Percentiles rank a stretch among this genome's conserved stretches.
phyloP scores from a whole-genome alignment of 2,113 vertebrate species.

The Sander lucioperca region DNA sequence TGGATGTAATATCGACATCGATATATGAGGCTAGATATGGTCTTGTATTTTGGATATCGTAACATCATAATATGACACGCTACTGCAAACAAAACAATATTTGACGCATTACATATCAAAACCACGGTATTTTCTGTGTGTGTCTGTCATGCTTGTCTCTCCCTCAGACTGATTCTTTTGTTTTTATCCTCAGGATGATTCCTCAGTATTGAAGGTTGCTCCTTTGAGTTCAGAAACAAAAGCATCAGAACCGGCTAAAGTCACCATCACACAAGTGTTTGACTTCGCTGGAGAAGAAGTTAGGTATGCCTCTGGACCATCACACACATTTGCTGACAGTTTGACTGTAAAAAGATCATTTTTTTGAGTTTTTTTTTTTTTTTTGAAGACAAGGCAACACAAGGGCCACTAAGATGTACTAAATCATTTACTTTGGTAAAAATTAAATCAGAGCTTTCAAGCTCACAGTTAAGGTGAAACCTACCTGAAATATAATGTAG shows the following conservation, averaged over 20 bases:
- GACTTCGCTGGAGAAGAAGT: slow-evolving; percentile 98
- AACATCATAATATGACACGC: too few species aligned
- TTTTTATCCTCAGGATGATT: slow-evolving; percentile 70
- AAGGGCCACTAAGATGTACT: neutral
- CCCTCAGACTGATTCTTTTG: slow-evolving; percentile 59
- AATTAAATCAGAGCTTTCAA: neutral
- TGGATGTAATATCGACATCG: too few species aligned
- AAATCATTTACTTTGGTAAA: neutral
- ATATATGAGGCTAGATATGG: too few species aligned
- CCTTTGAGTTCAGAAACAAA: slow-evolving; percentile 63
- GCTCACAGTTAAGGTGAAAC: neutral
- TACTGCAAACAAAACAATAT: too few species aligned
- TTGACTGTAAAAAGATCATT: neutral
- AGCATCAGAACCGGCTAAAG: slow-evolving; percentile 83
- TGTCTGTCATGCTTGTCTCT: neutral
- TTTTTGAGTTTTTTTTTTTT: too few species aligned
- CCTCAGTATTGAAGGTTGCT: slow-evolving; percentile 41
- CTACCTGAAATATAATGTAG: neutral
- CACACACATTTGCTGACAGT: neutral
- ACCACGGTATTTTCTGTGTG: neutral
- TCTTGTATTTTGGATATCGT: too few species aligned
- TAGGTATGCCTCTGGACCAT: slow-evolving; percentile 82
- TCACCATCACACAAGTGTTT: slow-evolving; percentile 94
- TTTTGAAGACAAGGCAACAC: neutral
- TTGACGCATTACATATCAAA: neutral